A percentile compares a stretch with the other conserved stretches of the same genome.
These are phyloP conservation scores for Propithecus deckenii DNA, from an alignment of 2,797 vertebrate species.

Conservation along the genomic window DNA sequence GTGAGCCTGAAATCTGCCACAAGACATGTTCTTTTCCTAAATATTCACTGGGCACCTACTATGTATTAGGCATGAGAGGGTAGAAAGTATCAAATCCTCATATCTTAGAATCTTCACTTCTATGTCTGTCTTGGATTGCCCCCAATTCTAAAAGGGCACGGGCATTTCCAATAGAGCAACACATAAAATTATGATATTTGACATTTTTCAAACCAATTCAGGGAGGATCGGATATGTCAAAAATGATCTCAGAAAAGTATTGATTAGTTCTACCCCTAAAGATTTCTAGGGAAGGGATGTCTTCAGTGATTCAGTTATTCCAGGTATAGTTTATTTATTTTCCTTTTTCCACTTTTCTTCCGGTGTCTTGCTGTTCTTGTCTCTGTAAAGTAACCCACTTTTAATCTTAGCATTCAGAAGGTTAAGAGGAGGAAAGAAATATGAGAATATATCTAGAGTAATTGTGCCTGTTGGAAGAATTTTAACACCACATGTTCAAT, in stretches of 20 bases:
- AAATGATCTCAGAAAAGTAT: not conserved
- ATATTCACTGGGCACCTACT: not conserved
- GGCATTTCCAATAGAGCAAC: not conserved
- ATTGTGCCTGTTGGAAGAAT: constrained; percentile 17
- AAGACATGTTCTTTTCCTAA: not conserved
- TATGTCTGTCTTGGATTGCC: not conserved
- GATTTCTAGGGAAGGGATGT: not conserved
- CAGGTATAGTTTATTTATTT: not conserved
- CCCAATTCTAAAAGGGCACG: not conserved
- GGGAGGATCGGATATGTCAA: not conserved
- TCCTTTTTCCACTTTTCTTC: not conserved
- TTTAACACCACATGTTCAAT: constrained; percentile 27
- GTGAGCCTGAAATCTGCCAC: not conserved
- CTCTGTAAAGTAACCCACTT: not conserved
- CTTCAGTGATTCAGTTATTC: not conserved
- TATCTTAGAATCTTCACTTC: not conserved
- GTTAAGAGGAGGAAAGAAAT: not conserved
- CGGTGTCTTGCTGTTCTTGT: not conserved
- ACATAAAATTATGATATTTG: not conserved
- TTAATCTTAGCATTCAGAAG: not conserved
- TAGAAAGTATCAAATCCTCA: not conserved
- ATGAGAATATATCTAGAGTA: not conserved
- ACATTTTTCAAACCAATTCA: not conserved
- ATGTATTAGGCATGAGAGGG: not conserved
- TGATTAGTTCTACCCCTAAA: not conserved